Conservation (phyloP, 2,797 vertebrate genomes). For the Platyrinchus mystaceus region DNA sequence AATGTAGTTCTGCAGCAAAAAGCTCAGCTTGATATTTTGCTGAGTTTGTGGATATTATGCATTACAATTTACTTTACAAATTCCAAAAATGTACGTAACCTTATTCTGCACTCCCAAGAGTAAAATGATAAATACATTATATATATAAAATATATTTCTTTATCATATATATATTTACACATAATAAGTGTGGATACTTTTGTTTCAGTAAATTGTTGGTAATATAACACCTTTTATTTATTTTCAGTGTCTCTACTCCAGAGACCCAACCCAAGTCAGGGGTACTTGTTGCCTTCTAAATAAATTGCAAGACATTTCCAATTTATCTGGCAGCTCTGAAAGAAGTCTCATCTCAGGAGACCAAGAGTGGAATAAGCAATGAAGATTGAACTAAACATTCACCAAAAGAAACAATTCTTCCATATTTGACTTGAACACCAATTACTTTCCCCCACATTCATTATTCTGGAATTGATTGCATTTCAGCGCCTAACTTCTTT, state of each 20-base stretch:
- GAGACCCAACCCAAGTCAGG: neutral
- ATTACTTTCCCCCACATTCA: neutral
- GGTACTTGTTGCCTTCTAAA: neutral
- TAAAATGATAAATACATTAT: neutral
- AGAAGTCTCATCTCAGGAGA: neutral
- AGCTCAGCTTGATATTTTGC: neutral
- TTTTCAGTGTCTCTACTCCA: neutral
- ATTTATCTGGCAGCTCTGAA: neutral
- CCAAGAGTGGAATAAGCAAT: neutral
- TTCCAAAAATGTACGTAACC: neutral
- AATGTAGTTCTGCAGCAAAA: neutral
- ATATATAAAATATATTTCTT: no score
- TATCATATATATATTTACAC: neutral
- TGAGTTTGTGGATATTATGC: neutral
- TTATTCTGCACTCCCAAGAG: neutral
- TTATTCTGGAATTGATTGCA: neutral
- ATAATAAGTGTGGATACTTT: rapidly evolving
- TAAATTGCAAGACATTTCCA: neutral
- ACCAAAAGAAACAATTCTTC: neutral
- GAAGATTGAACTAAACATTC: neutral
- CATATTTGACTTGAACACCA: neutral
- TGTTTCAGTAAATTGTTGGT: neutral
- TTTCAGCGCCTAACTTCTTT: neutral
- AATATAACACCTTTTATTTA: neutral
- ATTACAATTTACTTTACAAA: neutral